phyloP scores from a whole-genome alignment of 2,888 invertebrate species.

The Trachelus troglodyta region DNA sequence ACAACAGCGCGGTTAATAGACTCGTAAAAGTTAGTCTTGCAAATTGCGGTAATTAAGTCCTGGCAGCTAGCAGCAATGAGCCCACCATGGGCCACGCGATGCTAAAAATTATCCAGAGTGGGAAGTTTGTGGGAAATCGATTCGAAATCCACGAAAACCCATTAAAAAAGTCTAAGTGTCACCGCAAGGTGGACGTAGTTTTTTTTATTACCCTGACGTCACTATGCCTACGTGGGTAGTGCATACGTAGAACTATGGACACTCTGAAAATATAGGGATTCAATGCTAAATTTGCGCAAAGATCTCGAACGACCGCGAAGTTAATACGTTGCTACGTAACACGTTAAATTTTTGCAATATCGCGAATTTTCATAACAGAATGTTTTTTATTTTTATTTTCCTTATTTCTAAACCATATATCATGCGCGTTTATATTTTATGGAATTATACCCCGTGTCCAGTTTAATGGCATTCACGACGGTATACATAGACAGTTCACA shows the following conservation, averaged over 20 bases:
- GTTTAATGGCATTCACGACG: background rate
- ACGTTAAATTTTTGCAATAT: no score
- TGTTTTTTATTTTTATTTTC: no score
- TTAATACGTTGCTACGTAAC: no score
- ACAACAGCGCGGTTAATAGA: conserved; percentile 37
- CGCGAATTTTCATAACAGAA: no score
- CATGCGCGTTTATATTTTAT: background rate
- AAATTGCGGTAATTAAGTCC: conserved; percentile 44
- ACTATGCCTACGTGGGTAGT: no score
- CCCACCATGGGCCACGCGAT: background rate
- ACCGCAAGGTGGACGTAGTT: background rate
- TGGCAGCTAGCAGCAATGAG: background rate
- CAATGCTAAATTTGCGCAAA: no score
- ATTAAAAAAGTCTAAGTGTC: background rate
- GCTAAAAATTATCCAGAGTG: background rate
- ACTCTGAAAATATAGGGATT: no score
- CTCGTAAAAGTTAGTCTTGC: conserved; percentile 45
- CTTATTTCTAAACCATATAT: no score
- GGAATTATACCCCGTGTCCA: background rate
- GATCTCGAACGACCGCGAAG: no score
- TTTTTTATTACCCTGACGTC: background rate
- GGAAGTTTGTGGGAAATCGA: background rate
- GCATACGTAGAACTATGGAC: no score
- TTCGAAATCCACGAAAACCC: background rate
- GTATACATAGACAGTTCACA: background rate